These are phyloP conservation scores for Conopomorpha cramerella DNA, from an alignment of 1,140 invertebrate species.

Conservation along the genomic window DNA sequence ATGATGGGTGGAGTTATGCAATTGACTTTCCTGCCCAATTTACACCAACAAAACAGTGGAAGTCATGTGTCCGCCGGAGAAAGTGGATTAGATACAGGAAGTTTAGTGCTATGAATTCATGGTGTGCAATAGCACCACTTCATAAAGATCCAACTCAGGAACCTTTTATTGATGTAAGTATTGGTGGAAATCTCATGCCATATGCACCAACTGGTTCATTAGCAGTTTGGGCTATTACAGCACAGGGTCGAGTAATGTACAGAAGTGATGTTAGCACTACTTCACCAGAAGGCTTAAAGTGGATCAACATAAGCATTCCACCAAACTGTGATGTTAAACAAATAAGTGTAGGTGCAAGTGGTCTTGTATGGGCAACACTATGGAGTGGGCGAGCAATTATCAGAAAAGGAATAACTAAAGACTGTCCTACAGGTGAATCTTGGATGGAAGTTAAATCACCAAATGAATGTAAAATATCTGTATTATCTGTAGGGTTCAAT, in stretches of 20 bases:
- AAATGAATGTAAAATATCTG: conserved; percentile 68
- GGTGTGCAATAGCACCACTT: conserved; percentile 87
- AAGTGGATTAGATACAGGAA: conserved; percentile 87
- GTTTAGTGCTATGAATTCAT: conserved; percentile 87
- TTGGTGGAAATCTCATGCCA: conserved; percentile 82
- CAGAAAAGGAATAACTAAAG: conserved; percentile 75
- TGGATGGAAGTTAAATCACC: conserved; percentile 82
- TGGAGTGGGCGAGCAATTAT: conserved; percentile 81
- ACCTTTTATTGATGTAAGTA: conserved; percentile 76
- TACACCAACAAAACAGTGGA: conserved; percentile 82
- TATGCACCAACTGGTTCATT: conserved; percentile 74
- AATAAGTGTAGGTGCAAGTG: conserved; percentile 81
- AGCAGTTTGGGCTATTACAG: conserved; percentile 89
- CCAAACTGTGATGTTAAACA: conserved; percentile 80
- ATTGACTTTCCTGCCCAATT: conserved; percentile 90
- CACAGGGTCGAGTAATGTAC: conserved; percentile 86
- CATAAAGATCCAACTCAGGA: conserved; percentile 86
- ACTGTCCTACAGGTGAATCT: conserved; percentile 73
- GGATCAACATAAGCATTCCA: conserved; percentile 77
- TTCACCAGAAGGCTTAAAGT: conserved; percentile 83
- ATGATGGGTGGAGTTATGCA: conserved; percentile 94
- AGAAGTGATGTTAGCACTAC: conserved; percentile 76
- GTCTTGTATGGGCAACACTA: conserved; percentile 83
- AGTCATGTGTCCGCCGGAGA: conserved; percentile 85
- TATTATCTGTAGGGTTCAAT: conserved; percentile 83